Conservation (phyloP, 2,797 vertebrate genomes). For the Peromyscus attwateri region DNA sequence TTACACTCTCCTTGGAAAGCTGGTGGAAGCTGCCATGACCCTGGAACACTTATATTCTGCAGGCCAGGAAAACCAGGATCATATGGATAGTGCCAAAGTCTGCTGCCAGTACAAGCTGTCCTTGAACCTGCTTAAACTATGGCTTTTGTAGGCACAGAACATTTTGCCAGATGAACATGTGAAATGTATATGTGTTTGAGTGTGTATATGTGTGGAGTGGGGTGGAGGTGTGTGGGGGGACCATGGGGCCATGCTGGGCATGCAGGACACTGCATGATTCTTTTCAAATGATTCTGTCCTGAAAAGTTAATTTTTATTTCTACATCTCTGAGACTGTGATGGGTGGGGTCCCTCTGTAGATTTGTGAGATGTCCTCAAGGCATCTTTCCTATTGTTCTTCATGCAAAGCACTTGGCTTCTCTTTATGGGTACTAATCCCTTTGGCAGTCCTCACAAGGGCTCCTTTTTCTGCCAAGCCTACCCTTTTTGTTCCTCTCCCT, state of each 20-base stretch:
- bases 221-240: not conserved
- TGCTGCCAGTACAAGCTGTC: not conserved
- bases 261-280: not conserved
- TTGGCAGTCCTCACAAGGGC: not conserved
- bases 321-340: not conserved
- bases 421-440: slow-evolving; percentile 8
- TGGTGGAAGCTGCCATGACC: not conserved
- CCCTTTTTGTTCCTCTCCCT: not conserved
- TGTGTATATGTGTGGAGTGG: not conserved
- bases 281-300: not conserved
- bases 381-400: not conserved
- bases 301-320: not conserved
- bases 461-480: not conserved
- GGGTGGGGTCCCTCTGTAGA: not conserved
- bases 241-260: not conserved
- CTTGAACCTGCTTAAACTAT: not conserved
- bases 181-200: not conserved
- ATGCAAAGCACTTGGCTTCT: slow-evolving; percentile 17
- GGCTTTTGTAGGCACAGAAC: not conserved
- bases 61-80: not conserved
- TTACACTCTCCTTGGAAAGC: not conserved
- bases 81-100: not conserved
- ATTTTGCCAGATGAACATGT: not conserved
- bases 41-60: not conserved
- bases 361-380: not conserved